Evolutionary conservation across 2,888 invertebrate genomes (phyloP).

Genomic region (Ephialtes manifestator): DNA sequence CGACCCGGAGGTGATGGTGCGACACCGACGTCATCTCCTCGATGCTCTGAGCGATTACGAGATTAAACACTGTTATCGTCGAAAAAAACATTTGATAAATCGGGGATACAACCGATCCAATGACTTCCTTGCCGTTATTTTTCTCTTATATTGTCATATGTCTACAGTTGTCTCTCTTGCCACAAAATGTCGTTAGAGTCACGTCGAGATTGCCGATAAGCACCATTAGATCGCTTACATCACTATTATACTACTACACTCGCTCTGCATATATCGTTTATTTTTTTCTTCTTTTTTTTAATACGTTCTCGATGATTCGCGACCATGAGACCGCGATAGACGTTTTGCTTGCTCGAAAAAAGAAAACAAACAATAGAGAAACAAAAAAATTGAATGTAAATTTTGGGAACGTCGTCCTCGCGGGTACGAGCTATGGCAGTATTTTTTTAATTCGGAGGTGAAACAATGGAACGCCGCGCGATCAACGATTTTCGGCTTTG

Average conservation of each 20-base stretch:
- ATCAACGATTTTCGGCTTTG: constrained; percentile 79
- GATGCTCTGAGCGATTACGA: constrained; percentile 69
- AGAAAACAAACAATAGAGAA: not conserved
- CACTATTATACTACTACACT: constrained; percentile 59
- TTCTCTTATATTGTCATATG: constrained; percentile 63
- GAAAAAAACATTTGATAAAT: constrained; percentile 65
- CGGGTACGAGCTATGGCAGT: constrained; percentile 2
- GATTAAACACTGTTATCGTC: constrained; percentile 73
- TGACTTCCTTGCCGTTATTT: constrained; percentile 33
- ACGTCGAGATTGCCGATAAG: constrained; percentile 79
- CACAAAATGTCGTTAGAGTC: constrained; percentile 74
- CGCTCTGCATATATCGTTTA: constrained; percentile 44
- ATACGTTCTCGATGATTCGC: constrained; percentile 15
- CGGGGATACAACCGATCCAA: constrained; percentile 69
- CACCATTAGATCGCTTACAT: constrained; percentile 80
- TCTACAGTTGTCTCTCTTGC: constrained; percentile 58
- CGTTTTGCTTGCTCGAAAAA: constrained; percentile 9
- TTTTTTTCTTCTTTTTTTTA: constrained; percentile 18
- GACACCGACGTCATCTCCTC: constrained; percentile 80
- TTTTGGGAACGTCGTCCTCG: constrained; percentile 19
- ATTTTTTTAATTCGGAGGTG: constrained; percentile 11
- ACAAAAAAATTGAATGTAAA: not conserved
- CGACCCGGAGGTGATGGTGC: constrained; percentile 85
- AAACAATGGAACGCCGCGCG: constrained; percentile 37
- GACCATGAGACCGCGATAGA: constrained; percentile 1